These are phyloP conservation scores for Mellivora capensis DNA, from an alignment of 2,113 vertebrate species.

Conservation along the genomic window DNA sequence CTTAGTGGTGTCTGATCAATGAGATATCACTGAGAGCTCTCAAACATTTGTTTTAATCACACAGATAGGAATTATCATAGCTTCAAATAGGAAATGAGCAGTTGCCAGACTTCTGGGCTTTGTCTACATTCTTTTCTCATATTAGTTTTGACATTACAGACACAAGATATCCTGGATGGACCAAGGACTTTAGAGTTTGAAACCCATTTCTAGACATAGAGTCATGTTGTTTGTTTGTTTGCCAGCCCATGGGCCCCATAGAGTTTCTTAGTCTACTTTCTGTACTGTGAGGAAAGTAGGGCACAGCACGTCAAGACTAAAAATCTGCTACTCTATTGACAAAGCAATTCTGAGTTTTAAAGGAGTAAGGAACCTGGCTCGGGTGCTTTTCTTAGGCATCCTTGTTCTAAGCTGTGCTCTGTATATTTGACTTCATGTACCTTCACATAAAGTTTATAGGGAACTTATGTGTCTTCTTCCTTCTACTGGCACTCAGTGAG, in stretches of 20 bases:
- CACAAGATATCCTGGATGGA: constrained; percentile 30
- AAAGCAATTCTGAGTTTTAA: not conserved
- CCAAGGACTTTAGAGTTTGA: not conserved
- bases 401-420: not conserved
- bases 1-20: not conserved
- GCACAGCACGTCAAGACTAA: not conserved
- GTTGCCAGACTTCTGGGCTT: constrained; percentile 53
- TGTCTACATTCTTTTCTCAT: not conserved
- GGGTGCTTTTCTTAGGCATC: not conserved
- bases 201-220: constrained; percentile 26
- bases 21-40: not conserved
- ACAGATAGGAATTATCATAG: constrained; percentile 28
- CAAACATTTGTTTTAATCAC: not conserved
- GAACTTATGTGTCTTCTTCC: not conserved
- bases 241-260: not conserved
- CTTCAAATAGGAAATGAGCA: not conserved
- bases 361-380: not conserved
- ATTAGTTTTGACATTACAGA: constrained; percentile 56
- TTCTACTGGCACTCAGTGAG: not conserved
- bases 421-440: not conserved
- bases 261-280: not conserved
- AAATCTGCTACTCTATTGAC: not conserved
- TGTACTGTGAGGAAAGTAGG: not conserved
- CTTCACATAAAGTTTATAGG: not conserved
- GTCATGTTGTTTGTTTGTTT: not conserved